Conservation (phyloP, 1,140 invertebrate genomes). For the Drosophila melanogaster region DNA sequence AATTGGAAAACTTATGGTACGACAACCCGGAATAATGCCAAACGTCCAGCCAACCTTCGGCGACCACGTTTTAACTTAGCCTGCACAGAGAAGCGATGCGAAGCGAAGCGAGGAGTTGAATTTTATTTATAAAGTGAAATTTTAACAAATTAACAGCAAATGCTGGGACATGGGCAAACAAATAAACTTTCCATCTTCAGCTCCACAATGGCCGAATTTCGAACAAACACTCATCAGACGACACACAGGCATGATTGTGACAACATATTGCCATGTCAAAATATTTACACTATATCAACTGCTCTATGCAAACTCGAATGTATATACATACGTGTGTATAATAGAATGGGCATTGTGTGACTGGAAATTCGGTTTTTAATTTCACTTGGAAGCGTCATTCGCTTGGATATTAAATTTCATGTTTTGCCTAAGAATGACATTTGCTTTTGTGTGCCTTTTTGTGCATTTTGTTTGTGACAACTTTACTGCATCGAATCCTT, state of each 20-base stretch:
- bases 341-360: constrained; percentile 32
- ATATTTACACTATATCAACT: constrained; percentile 79
- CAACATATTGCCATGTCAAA: constrained; percentile 77
- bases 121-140: constrained; percentile 78
- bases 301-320: constrained; percentile 8
- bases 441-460: constrained; percentile 50
- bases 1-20: constrained; percentile 74
- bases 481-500: constrained; percentile 34
- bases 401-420: constrained; percentile 72
- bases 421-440: constrained; percentile 51
- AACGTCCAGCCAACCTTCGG: constrained; percentile 1
- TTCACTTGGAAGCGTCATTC: constrained; percentile 61
- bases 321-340: constrained; percentile 5
- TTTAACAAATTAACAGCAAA: constrained; percentile 81
- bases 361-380: constrained; percentile 69
- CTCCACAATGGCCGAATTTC: constrained; percentile 37
- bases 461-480: constrained; percentile 50
- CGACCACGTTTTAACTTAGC: constrained; percentile 16
- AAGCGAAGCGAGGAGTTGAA: constrained; percentile 46
- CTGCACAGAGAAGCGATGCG: constrained; percentile 1
- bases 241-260: constrained; percentile 47
- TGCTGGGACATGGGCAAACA: constrained; percentile 57
- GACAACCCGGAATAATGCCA: constrained; percentile 13
- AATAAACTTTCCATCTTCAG: constrained; percentile 56
- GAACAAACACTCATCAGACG: constrained; percentile 35